These are phyloP conservation scores for Bombus ignitus DNA, from an alignment of 1,140 invertebrate genomes.

Conservation along the genomic window DNA sequence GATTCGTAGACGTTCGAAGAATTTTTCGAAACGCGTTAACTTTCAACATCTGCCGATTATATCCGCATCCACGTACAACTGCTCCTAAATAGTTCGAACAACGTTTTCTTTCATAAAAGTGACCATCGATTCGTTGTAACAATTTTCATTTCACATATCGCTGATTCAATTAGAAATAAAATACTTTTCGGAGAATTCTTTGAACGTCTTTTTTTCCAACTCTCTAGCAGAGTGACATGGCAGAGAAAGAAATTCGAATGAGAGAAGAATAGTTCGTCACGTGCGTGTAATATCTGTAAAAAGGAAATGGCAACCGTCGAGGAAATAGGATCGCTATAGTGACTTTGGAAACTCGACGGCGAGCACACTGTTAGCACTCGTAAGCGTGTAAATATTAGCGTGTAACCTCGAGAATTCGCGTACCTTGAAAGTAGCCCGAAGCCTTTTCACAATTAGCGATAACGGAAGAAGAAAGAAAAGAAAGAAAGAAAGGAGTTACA, in stretches of 20 bases:
- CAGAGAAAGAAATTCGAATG: not conserved
- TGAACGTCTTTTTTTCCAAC: not conserved
- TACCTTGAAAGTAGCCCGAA: conserved; percentile 76
- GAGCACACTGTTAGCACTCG: conserved; percentile 27
- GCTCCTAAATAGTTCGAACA: no score
- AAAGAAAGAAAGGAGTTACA: not conserved
- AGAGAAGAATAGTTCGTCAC: conserved; percentile 8
- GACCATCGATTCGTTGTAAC: not conserved
- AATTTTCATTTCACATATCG: not conserved
- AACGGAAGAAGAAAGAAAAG: not conserved
- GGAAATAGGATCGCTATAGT: no score
- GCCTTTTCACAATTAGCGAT: conserved; percentile 65
- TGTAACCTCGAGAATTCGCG: conserved; percentile 67
- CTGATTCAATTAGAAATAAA: no score
- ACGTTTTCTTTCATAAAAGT: not conserved
- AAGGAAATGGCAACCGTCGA: conserved; percentile 10
- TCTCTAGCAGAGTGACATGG: not conserved
- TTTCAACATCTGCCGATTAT: rapidly evolving
- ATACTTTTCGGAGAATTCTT: not conserved
- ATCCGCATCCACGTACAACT: no score
- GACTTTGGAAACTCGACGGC: not conserved
- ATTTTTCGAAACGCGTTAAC: not conserved
- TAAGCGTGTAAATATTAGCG: conserved; percentile 64
- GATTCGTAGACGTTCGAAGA: not conserved
- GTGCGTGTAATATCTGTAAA: conserved; percentile 46